Conservation (phyloP, 1,140 invertebrate genomes). For the Melanaphis sacchari region DNA sequence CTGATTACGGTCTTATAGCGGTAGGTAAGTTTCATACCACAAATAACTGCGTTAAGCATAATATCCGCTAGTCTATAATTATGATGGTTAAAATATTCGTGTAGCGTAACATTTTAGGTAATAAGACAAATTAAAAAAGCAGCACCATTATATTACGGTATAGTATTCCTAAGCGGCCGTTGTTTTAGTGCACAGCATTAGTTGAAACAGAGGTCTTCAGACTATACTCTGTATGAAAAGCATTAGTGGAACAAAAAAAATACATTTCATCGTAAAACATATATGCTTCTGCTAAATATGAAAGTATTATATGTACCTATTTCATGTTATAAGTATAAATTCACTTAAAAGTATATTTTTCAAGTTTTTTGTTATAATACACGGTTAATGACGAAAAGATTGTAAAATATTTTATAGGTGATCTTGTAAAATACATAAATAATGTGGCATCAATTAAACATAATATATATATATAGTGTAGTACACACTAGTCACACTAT, state of each 20-base stretch:
- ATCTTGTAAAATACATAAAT: not conserved
- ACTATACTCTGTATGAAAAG: not conserved
- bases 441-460: not conserved
- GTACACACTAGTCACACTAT: no score
- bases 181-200: not conserved
- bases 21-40: not conserved
- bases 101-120: not conserved
- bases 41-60: not conserved
- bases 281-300: not conserved
- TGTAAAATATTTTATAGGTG: not conserved
- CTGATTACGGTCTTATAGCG: not conserved
- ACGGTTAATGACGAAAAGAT: not conserved
- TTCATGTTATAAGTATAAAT: not conserved
- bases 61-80: conserved; percentile 7
- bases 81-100: not conserved
- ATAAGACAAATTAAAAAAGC: not conserved
- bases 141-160: not conserved
- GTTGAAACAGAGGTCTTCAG: not conserved
- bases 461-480: no score
- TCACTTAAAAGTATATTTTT: not conserved
- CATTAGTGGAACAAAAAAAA: conserved; percentile 8
- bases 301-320: not conserved
- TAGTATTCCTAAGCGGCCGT: not conserved
- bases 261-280: not conserved
- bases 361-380: not conserved